phyloP scores from a whole-genome alignment of 2,888 invertebrate genomes.

The Dryomyza anilis region DNA sequence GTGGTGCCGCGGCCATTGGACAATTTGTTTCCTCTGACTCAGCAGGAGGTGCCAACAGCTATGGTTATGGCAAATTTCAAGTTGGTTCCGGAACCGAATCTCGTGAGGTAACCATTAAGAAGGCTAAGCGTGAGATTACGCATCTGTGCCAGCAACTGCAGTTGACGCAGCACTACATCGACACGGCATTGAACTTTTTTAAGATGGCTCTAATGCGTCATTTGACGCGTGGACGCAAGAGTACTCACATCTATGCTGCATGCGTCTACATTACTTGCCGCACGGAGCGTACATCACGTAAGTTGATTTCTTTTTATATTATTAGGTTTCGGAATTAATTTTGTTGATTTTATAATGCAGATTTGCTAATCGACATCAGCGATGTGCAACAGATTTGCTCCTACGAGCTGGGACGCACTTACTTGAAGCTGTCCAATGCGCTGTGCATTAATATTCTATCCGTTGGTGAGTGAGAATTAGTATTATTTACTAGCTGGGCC shows the following conservation, averaged over 20 bases:
- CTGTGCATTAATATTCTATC: conserved; percentile 89
- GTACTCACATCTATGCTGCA: conserved; percentile 91
- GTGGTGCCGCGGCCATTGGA: conserved; percentile 88
- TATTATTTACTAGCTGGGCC: neutral
- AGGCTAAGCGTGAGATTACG: conserved; percentile 84
- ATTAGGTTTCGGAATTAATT: neutral
- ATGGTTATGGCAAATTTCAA: conserved; percentile 80
- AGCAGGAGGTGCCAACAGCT: conserved; percentile 78
- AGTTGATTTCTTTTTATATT: conserved; percentile 56
- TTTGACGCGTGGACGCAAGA: conserved; percentile 88
- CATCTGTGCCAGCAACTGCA: conserved; percentile 85
- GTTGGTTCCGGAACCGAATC: conserved; percentile 86
- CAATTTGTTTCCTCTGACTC: conserved; percentile 93
- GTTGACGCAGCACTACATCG: conserved; percentile 88
- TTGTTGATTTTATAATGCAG: conserved; percentile 61
- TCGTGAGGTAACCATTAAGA: conserved; percentile 87
- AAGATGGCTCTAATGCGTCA: conserved; percentile 85
- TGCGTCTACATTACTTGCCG: conserved; percentile 98
- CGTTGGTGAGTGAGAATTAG: conserved; percentile 71
- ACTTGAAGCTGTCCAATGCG: conserved; percentile 84
- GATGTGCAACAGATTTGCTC: conserved; percentile 97
- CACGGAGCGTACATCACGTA: conserved; percentile 93
- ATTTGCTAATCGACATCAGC: conserved; percentile 95
- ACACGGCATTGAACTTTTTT: conserved; percentile 92
- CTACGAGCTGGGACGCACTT: conserved; percentile 92